Conservation (phyloP, 2,888 invertebrate species). For the Agapostemon virescens region DNA sequence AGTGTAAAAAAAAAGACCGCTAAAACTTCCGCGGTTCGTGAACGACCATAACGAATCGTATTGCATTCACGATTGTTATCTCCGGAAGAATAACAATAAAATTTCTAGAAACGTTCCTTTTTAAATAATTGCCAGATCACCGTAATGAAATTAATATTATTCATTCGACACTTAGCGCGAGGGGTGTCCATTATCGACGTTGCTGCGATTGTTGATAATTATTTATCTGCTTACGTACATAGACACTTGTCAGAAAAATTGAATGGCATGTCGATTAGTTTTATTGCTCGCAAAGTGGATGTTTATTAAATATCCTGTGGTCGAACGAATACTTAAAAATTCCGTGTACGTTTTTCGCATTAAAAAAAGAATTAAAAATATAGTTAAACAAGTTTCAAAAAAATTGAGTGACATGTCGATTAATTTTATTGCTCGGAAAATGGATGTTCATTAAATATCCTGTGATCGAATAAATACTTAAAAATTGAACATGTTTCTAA, state of each 20-base stretch:
- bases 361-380: too few species aligned
- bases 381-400: too few species aligned
- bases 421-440: neutral
- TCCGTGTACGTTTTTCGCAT: too few species aligned
- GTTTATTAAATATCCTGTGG: neutral
- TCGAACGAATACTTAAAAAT: neutral
- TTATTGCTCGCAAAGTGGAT: neutral
- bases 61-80: neutral
- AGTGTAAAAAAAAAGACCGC: too few species aligned
- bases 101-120: neutral
- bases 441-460: neutral
- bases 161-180: neutral
- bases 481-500: neutral
- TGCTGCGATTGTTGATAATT: neutral
- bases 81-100: neutral
- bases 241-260: neutral
- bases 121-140: neutral
- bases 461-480: too few species aligned
- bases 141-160: neutral
- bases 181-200: neutral
- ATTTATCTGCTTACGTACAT: conserved; percentile 4
- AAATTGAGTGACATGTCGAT: neutral
- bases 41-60: neutral
- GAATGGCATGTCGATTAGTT: neutral
- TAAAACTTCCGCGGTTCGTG: neutral